Evolutionary conservation across 1,140 invertebrate species (phyloP).

Genomic region (Liolophura sinensis): DNA sequence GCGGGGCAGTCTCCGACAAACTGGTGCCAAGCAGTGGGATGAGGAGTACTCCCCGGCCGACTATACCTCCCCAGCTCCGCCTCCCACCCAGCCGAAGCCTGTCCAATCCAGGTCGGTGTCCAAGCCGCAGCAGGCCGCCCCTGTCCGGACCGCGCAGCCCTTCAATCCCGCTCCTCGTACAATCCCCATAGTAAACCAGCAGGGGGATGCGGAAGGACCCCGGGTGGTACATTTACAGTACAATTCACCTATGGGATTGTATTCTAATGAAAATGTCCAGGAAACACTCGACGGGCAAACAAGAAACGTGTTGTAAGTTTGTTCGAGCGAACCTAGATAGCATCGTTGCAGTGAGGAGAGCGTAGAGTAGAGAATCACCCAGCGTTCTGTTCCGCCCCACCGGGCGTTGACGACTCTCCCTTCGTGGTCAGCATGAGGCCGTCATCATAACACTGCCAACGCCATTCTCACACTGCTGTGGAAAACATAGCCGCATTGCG

Average conservation of each 20-base stretch:
- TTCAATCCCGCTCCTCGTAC: conserved; percentile 6
- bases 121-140: conserved; percentile 4
- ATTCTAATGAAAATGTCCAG: conserved; percentile 92
- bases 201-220: conserved; percentile 17
- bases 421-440: neutral
- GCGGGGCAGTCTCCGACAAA: conserved; percentile 26
- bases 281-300: conserved; percentile 87
- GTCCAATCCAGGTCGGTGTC: conserved; percentile 15
- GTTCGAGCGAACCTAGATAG: conserved; percentile 5
- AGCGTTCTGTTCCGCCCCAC: no score
- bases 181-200: conserved; percentile 7
- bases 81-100: conserved; percentile 16
- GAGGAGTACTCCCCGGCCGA: conserved; percentile 18
- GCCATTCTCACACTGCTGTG: conserved; percentile 6
- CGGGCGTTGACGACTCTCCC: neutral
- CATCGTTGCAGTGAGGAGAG: conserved; percentile 16
- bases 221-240: conserved; percentile 70
- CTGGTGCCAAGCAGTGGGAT: conserved; percentile 45
- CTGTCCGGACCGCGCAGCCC: conserved; percentile 1
- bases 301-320: conserved; percentile 2
- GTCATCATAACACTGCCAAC: neutral
- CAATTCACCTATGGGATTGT: conserved; percentile 92
- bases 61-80: conserved; percentile 2
- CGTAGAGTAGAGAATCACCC: neutral
- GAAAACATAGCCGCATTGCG: conserved; percentile 2